A percentile compares a stretch with the other conserved stretches of the same genome.
phyloP scores from a whole-genome alignment of 2,113 vertebrate genomes.

The Erpornis zantholeuca region DNA sequence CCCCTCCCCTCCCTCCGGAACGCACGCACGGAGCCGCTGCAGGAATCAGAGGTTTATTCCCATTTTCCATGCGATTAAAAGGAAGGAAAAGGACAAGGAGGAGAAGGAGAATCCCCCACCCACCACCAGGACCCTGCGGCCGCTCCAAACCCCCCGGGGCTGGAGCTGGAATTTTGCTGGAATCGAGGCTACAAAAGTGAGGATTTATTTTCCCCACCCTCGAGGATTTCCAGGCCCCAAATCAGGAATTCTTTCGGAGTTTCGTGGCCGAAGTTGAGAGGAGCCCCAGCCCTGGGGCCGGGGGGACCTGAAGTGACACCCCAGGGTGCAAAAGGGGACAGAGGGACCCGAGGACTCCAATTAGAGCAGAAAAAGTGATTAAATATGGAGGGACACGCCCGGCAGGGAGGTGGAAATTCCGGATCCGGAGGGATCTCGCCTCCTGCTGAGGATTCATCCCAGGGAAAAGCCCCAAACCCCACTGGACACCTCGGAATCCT shows the following conservation, averaged over 20 bases:
- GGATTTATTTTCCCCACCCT: neutral
- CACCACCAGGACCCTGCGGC: neutral
- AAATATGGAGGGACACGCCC: neutral
- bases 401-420: rapidly evolving
- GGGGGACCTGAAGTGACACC: neutral
- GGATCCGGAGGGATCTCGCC: rapidly evolving
- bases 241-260: neutral
- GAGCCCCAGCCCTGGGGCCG: neutral
- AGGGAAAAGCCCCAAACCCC: neutral
- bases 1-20: neutral
- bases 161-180: neutral
- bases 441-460: neutral
- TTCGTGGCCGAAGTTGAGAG: neutral
- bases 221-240: neutral
- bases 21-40: rapidly evolving
- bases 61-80: neutral
- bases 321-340: neutral
- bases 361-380: neutral
- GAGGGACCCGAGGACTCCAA: neutral
- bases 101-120: neutral
- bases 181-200: neutral
- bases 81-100: neutral
- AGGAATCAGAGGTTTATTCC: neutral
- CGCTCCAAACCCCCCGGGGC: neutral
- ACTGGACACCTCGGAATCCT: neutral